Conservation (phyloP, 2,888 invertebrate genomes). For the Sthenelais limicola region DNA sequence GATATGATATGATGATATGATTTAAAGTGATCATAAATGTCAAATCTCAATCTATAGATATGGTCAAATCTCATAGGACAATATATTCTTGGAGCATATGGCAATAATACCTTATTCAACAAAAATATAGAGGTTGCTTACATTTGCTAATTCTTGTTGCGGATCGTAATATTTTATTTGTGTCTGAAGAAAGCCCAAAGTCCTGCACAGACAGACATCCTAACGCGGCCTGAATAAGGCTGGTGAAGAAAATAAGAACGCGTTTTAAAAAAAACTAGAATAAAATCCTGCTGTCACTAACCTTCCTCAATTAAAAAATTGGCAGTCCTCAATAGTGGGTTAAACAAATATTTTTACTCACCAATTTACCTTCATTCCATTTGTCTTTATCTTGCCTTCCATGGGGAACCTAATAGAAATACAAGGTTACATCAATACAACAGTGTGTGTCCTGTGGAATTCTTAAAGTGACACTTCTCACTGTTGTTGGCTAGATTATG, state of each 20-base stretch:
- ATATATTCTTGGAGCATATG: too few species aligned
- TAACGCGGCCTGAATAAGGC: slow-evolving; percentile 83
- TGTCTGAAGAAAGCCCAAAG: slow-evolving; percentile 81
- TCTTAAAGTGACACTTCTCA: too few species aligned
- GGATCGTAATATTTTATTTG: slow-evolving; percentile 79
- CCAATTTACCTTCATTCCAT: slow-evolving; percentile 82
- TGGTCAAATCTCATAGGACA: too few species aligned
- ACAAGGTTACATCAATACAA: not conserved
- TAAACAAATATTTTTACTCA: slow-evolving; percentile 48
- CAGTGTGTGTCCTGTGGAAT: too few species aligned
- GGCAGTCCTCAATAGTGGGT: not conserved
- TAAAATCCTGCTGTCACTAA: too few species aligned
- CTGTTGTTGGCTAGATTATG: too few species aligned
- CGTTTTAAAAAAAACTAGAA: not conserved
- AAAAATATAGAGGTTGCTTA: too few species aligned
- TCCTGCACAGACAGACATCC: slow-evolving; percentile 81
- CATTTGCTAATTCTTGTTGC: slow-evolving; percentile 82
- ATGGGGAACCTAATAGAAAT: slow-evolving; percentile 76
- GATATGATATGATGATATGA: too few species aligned
- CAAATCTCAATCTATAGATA: too few species aligned
- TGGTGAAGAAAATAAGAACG: slow-evolving; percentile 62
- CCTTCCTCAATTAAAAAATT: slow-evolving; percentile 11
- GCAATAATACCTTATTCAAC: too few species aligned
- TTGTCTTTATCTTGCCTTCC: slow-evolving; percentile 80
- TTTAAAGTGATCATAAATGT: too few species aligned